Conservation (phyloP, 2,797 vertebrate species). For the Hemitrygon akajei region DNA sequence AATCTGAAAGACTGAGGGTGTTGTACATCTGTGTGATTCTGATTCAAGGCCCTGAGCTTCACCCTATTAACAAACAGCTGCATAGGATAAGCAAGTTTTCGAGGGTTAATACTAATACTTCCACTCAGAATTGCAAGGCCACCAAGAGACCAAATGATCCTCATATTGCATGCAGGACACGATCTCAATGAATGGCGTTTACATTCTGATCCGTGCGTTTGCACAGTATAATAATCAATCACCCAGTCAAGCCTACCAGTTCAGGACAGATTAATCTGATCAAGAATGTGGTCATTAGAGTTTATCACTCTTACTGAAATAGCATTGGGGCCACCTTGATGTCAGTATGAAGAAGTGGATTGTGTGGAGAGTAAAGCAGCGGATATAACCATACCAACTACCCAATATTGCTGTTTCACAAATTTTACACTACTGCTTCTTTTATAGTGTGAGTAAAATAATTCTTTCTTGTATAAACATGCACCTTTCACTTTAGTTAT, state of each 20-base stretch:
- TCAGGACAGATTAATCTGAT: conserved; percentile 20
- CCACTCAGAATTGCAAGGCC: not conserved
- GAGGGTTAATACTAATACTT: not conserved
- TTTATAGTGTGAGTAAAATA: too few species aligned
- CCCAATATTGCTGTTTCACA: too few species aligned
- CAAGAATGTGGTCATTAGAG: not conserved
- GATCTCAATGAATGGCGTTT: not conserved
- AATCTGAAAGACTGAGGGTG: too few species aligned
- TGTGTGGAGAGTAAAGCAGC: not conserved
- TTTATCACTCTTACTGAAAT: conserved; percentile 11
- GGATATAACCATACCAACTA: not conserved
- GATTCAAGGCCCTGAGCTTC: too few species aligned
- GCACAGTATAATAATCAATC: conserved; percentile 11
- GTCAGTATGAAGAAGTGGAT: not conserved
- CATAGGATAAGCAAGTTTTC: not conserved
- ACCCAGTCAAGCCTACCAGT: not conserved
- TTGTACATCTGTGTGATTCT: too few species aligned
- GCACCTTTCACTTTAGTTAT: too few species aligned
- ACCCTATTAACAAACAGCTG: not conserved
- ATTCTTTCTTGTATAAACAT: too few species aligned
- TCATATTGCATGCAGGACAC: not conserved
- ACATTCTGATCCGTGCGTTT: not conserved
- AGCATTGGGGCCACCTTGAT: not conserved
- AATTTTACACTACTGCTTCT: too few species aligned
- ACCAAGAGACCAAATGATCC: not conserved